Evolutionary conservation across 2,797 vertebrate genomes (phyloP).

Genomic region (Oreortyx pictus): DNA sequence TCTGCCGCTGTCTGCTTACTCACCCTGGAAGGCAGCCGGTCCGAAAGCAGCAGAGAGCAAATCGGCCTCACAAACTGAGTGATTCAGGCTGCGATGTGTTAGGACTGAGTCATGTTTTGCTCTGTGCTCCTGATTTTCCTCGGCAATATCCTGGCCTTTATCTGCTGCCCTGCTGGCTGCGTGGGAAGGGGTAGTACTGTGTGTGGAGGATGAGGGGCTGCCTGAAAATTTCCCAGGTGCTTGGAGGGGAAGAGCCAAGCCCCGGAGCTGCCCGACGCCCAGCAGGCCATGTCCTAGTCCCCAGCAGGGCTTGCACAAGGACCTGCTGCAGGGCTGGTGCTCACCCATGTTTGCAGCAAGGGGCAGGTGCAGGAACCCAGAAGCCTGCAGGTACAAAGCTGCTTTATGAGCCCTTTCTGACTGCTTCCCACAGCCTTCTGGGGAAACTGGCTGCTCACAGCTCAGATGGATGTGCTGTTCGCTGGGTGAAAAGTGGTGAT

Average conservation of each 20-base stretch:
- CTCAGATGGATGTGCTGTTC: not conserved
- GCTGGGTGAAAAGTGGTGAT: not conserved
- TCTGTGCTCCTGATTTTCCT: not conserved
- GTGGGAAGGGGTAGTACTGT: not conserved
- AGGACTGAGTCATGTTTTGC: slow-evolving; percentile 44
- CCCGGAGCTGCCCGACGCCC: fast-evolving
- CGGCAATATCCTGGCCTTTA: not conserved
- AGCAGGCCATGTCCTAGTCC: fast-evolving
- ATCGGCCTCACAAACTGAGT: slow-evolving; percentile 1
- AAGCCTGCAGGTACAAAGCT: not conserved
- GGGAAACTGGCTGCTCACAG: not conserved
- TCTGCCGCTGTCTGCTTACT: slow-evolving; percentile 56
- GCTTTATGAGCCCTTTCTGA: not conserved
- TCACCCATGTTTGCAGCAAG: not conserved
- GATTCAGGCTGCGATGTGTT: slow-evolving; percentile 1
- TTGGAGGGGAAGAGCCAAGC: fast-evolving
- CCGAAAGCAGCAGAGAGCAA: not conserved
- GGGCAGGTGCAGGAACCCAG: not conserved
- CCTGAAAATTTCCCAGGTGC: not conserved
- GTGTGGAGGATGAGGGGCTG: not conserved
- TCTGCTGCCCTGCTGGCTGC: not conserved
- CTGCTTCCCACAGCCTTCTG: not conserved
- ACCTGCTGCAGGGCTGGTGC: not conserved
- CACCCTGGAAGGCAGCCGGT: slow-evolving; percentile 6
- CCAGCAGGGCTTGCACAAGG: not conserved